These are phyloP conservation scores for Agapostemon virescens DNA, from an alignment of 2,888 invertebrate species.

Conservation along the genomic window DNA sequence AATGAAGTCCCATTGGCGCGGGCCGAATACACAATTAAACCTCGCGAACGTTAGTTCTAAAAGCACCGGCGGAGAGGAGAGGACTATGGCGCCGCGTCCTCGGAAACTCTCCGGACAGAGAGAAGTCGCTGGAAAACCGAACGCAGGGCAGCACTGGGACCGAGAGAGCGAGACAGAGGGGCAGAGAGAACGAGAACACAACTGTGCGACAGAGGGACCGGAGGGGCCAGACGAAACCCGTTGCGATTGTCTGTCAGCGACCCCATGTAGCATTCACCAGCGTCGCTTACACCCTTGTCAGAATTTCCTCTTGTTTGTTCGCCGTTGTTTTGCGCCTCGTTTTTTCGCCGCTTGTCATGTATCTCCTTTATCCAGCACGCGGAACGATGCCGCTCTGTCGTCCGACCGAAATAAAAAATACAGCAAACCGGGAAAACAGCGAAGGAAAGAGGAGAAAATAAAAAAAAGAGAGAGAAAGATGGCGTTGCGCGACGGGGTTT, in stretches of 20 bases:
- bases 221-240: constrained; percentile 11
- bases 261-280: constrained; percentile 37
- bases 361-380: constrained; percentile 20
- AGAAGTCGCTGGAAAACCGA: background rate
- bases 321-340: constrained; percentile 14
- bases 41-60: constrained; percentile 44
- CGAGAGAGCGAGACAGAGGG: background rate
- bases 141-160: too few relatives aligned
- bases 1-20: constrained; percentile 57
- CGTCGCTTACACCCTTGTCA: constrained; percentile 44
- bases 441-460: too few relatives aligned
- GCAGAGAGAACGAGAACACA: background rate
- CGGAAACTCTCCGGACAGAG: constrained; percentile 41
- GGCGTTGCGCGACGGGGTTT: background rate
- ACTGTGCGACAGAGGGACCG: too few relatives aligned
- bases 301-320: constrained; percentile 34
- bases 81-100: constrained; percentile 25
- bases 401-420: background rate
- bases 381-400: constrained; percentile 19
- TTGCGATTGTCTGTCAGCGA: constrained; percentile 47
- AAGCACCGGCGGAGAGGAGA: constrained; percentile 8
- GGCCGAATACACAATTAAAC: constrained; percentile 56
- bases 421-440: background rate
- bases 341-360: constrained; percentile 4
- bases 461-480: background rate